These are phyloP conservation scores for Petrophora chlorosata DNA, from an alignment of 2,888 invertebrate genomes.

Conservation along the genomic window DNA sequence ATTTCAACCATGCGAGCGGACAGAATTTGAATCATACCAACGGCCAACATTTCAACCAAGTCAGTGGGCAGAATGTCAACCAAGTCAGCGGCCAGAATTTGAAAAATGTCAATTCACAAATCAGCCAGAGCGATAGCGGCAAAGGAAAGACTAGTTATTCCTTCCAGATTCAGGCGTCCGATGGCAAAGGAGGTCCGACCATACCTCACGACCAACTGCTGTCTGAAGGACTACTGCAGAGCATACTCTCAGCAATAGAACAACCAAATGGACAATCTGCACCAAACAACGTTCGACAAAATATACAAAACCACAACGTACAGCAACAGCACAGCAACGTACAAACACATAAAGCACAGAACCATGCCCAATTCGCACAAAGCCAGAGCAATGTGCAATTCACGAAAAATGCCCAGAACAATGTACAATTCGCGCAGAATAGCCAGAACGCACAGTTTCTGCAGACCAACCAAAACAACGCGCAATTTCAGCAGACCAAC, in stretches of 20 bases:
- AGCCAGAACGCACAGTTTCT: constrained; percentile 12
- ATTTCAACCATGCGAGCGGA: no score
- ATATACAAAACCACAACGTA: neutral
- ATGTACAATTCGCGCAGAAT: constrained; percentile 15
- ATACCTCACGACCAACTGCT: constrained; percentile 89
- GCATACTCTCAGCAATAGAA: constrained; percentile 92
- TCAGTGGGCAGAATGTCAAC: constrained; percentile 4
- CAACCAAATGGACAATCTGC: constrained; percentile 73
- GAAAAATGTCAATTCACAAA: constrained; percentile 13
- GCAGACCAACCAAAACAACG: constrained; percentile 12
- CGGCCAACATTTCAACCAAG: constrained; percentile 40
- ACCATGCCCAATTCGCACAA: constrained; percentile 11
- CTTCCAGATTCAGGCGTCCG: constrained; percentile 89
- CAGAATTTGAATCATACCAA: no score
- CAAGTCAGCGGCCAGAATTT: constrained; percentile 11
- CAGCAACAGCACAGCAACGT: constrained; percentile 6
- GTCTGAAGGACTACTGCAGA: constrained; percentile 90
- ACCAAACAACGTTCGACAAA: constrained; percentile 20
- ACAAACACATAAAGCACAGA: constrained; percentile 1
- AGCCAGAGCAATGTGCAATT: neutral
- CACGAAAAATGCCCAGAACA: constrained; percentile 23
- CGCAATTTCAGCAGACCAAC: constrained; percentile 15
- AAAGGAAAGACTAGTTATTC: constrained; percentile 86
- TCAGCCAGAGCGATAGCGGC: constrained; percentile 56
- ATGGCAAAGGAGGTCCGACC: constrained; percentile 73